Evolutionary conservation across 2,888 invertebrate genomes (phyloP).

Genomic region (Mimas tiliae): DNA sequence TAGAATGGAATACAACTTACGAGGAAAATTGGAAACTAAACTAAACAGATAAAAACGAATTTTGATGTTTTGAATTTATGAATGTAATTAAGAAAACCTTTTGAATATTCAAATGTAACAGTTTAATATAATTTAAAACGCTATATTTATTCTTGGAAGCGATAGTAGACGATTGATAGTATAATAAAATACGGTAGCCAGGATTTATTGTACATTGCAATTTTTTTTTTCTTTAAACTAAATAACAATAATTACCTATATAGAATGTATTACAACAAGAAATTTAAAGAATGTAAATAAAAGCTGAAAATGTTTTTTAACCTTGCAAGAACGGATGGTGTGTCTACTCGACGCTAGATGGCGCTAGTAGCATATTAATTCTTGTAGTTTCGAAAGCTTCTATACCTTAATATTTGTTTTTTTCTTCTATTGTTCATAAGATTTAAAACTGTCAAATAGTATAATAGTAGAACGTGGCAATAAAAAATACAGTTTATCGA

Average conservation of each 20-base stretch:
- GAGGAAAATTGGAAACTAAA: too few species aligned
- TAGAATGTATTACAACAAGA: not conserved
- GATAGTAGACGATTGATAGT: too few species aligned
- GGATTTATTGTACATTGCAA: not conserved
- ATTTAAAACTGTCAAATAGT: not conserved
- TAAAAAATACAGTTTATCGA: not conserved
- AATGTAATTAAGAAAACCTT: too few species aligned
- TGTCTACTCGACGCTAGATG: conserved; percentile 69
- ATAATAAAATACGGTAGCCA: too few species aligned
- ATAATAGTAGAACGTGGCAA: not conserved
- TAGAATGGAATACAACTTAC: too few species aligned
- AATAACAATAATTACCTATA: not conserved
- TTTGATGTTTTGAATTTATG: too few species aligned
- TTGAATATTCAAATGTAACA: too few species aligned
- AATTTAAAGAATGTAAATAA: not conserved
- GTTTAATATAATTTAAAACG: too few species aligned
- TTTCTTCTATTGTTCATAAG: not conserved
- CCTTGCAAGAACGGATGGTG: conserved; percentile 31
- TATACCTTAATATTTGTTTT: not conserved
- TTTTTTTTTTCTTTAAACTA: not conserved
- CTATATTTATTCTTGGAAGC: too few species aligned
- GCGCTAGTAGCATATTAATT: conserved; percentile 49
- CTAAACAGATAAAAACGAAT: too few species aligned
- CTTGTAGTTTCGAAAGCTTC: not conserved
- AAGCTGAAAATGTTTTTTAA: not conserved